phyloP scores from a whole-genome alignment of 2,113 vertebrate species.

The Anolis carolinensis region DNA sequence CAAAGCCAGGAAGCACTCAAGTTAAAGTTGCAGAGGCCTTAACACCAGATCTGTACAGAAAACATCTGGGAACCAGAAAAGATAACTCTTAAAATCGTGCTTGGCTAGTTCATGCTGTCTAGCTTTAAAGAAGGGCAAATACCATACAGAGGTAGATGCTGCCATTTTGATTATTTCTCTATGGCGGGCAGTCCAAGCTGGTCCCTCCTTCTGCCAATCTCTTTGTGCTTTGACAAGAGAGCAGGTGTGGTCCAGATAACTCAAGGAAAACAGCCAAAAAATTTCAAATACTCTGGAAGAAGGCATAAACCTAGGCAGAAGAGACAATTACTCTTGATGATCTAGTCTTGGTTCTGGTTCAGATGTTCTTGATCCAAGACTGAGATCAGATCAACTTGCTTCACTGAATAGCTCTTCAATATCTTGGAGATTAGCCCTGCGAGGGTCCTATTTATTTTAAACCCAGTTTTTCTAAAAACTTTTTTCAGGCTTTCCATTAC shows the following conservation, averaged over 20 bases:
- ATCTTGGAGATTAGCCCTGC: background rate
- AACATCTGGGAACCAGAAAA: background rate
- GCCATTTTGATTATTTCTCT: background rate
- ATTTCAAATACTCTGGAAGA: background rate
- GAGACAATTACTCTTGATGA: background rate
- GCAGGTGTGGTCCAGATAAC: background rate
- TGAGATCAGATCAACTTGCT: background rate
- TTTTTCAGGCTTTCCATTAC: background rate
- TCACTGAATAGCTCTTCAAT: background rate
- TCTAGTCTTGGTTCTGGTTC: background rate
- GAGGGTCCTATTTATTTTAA: background rate
- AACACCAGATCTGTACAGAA: background rate
- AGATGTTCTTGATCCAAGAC: background rate
- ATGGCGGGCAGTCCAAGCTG: background rate
- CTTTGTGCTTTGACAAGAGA: background rate
- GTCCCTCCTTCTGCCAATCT: background rate
- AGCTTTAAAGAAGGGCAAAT: background rate
- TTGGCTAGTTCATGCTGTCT: background rate
- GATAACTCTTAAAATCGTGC: background rate
- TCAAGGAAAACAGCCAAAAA: background rate
- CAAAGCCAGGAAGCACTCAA: background rate
- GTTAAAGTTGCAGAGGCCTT: background rate
- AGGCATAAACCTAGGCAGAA: background rate
- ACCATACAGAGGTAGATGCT: background rate
- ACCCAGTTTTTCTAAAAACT: background rate